A percentile compares a stretch with the other conserved stretches of the same genome.
phyloP scores from a whole-genome alignment of 2,113 vertebrate species.

The Axis porcinus region DNA sequence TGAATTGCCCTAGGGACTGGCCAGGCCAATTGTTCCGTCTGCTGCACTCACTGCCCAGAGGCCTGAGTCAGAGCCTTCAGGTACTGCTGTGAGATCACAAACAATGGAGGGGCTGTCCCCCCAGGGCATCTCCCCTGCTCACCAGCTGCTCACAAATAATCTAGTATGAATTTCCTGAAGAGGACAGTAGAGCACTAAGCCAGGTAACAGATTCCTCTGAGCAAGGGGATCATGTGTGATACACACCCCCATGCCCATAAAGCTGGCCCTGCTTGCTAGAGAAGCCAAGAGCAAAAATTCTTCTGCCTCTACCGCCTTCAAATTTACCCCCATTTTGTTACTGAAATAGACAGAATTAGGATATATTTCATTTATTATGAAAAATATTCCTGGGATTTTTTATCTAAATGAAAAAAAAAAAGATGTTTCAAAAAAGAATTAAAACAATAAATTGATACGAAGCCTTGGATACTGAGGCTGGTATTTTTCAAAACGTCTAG shows the following conservation, averaged over 20 bases:
- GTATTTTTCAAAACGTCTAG: neutral
- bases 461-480: neutral
- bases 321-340: neutral
- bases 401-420: neutral
- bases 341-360: neutral
- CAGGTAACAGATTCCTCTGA: neutral
- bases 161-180: neutral
- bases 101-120: neutral
- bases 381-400: neutral
- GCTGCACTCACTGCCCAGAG: neutral
- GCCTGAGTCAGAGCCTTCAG: neutral
- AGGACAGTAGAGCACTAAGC: neutral
- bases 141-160: neutral
- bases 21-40: neutral
- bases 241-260: neutral
- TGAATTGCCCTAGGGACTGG: neutral
- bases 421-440: neutral
- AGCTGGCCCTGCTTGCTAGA: neutral
- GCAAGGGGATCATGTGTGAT: too few species aligned
- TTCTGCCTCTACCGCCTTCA: neutral
- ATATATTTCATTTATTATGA: neutral
- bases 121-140: neutral
- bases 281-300: neutral
- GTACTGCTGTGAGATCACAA: neutral
- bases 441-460: neutral